Evolutionary conservation across 1,140 invertebrate genomes (phyloP).

Genomic region (Bombus affinis): DNA sequence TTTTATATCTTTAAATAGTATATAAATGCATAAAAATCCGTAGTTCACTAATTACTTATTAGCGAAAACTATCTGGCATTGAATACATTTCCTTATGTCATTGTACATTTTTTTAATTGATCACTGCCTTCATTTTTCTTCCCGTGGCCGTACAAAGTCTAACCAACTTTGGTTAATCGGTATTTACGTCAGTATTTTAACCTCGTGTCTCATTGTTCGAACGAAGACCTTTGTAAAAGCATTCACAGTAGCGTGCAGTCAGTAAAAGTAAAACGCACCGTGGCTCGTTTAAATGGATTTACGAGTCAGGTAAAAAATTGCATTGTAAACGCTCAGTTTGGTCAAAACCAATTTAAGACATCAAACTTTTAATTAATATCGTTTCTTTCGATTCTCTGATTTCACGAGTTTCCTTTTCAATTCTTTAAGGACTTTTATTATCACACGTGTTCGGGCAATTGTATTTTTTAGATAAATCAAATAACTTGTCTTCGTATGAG

Average conservation of each 20-base stretch:
- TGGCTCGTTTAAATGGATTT: not conserved
- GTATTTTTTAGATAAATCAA: too few relatives aligned
- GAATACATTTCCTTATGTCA: not conserved
- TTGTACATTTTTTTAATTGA: not conserved
- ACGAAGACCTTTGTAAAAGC: not conserved
- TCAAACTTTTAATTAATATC: not conserved
- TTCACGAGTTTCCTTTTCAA: not conserved
- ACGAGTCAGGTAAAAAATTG: not conserved
- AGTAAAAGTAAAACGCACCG: conserved; percentile 25
- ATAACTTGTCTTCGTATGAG: too few relatives aligned
- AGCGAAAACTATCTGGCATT: not conserved
- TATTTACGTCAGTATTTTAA: conserved; percentile 24
- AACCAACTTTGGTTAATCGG: conserved; percentile 11
- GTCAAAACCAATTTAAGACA: not conserved
- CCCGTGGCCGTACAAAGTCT: conserved; percentile 4
- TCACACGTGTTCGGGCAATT: too few relatives aligned
- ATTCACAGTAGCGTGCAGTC: not conserved
- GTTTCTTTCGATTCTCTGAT: not conserved
- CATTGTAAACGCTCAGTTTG: not conserved
- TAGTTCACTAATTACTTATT: not conserved
- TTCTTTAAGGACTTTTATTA: not conserved
- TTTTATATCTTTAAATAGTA: not conserved
- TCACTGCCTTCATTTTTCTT: not conserved
- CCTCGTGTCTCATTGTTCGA: conserved; percentile 10
- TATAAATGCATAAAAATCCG: not conserved